Base-by-base conservation (phyloP, 1,140 invertebrate genomes). In the Drosophila ironensis region DNA sequence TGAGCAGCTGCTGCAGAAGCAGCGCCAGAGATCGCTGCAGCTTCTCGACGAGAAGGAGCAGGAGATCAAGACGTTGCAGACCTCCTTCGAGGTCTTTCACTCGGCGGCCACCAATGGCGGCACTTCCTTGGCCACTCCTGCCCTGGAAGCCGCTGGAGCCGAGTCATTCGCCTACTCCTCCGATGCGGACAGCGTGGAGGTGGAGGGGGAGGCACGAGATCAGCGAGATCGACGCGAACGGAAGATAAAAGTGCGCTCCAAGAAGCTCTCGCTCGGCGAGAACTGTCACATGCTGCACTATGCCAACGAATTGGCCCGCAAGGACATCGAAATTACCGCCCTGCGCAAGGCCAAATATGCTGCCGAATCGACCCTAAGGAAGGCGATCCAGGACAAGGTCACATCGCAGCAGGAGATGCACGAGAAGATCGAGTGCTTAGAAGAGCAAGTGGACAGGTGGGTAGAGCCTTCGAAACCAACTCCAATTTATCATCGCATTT, bases 41-140 rank as follows among this genome's bases (percentile, higher is more conserved):
- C 88, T 97, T 4, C 89, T 97, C 4, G 93, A 95, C 20, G 96
- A 97, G 73, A 96, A 96, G 46, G 95, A 97, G 72, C 92, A 93
- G 64, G 95, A 96, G 84, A 94, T 97, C 30, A 90, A 93, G 37
- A 91, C 93, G 1, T 77, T 95, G 9, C 93, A 93, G 70, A 90
- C 92, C 5, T 92, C 92, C 2, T 92, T 94, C 52, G 91, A 92
- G 45, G 89, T 92, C n/a, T 89, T 89, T 90, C 60, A 69, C 91
- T 28, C 90, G 90, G 30, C 90, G 90, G 30, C 91, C 75, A 48
- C 89, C 73, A 76, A 44, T 8, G 40, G 19, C 4, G 37, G 30
- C 0, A 50, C 28, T 17, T 27, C 45, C 4, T 64, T 72, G 11
- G 57, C 74, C 8, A 17, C 61, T 7, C 20, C 28, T 7, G 6